phyloP scores from a whole-genome alignment of 2,113 vertebrate species.

The Numenius arquata region DNA sequence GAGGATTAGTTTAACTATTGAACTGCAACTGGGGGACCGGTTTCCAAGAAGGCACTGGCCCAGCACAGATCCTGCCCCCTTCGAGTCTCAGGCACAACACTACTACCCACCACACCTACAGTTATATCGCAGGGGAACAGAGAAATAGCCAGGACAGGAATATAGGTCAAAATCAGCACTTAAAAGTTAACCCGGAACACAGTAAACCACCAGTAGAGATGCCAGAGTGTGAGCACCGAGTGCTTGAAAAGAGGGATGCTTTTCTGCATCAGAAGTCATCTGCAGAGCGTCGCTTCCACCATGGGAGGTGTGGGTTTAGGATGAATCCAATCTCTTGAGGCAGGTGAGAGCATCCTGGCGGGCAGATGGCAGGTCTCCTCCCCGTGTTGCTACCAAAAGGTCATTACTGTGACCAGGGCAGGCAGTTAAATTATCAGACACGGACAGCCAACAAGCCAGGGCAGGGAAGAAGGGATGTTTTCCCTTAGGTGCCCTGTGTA shows the following conservation, averaged over 20 bases:
- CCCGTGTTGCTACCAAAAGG: neutral
- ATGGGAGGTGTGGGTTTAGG: neutral
- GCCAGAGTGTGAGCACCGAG: neutral
- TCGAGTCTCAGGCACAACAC: neutral
- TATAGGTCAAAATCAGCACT: slow-evolving; percentile 48
- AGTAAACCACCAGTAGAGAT: neutral
- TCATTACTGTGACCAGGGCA: neutral
- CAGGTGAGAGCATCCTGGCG: neutral
- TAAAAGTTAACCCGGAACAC: slow-evolving; percentile 32
- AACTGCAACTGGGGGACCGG: neutral
- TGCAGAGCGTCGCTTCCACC: fast-evolving
- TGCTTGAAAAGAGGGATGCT: neutral
- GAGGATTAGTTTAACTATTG: slow-evolving; percentile 18
- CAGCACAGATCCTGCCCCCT: neutral
- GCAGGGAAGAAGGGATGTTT: neutral
- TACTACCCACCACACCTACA: neutral
- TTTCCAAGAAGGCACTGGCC: neutral
- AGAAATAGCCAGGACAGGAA: neutral
- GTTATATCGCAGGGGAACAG: neutral
- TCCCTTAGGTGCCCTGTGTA: neutral
- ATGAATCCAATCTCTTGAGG: neutral
- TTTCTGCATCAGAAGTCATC: neutral
- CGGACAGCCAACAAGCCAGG: neutral
- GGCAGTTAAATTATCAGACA: neutral
- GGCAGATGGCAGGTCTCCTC: neutral